Conservation (phyloP, 1,140 invertebrate species). For the Drosophila guanche region DNA sequence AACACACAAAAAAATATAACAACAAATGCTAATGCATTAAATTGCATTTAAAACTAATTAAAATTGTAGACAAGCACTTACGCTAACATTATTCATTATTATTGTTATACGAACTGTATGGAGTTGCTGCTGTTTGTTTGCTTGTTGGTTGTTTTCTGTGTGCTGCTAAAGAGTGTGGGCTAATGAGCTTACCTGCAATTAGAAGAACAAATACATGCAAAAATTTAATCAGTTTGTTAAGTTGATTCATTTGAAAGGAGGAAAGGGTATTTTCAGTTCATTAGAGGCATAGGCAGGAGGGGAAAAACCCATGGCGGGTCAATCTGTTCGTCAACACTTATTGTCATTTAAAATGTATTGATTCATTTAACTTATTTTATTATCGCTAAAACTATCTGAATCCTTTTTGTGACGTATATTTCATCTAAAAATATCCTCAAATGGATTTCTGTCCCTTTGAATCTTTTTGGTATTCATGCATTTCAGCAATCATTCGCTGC, state of each 20-base stretch:
- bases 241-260: slow-evolving; percentile 8
- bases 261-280: slow-evolving; percentile 19
- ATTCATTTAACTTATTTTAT: too few species aligned
- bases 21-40: slow-evolving; percentile 56
- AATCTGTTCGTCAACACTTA: slow-evolving; percentile 10
- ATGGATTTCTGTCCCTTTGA: too few species aligned
- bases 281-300: slow-evolving; percentile 4
- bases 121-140: slow-evolving; percentile 20
- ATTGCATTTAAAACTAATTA: slow-evolving; percentile 77
- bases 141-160: slow-evolving; percentile 22
- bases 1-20: slow-evolving; percentile 12
- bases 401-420: too few species aligned
- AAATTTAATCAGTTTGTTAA: slow-evolving; percentile 46
- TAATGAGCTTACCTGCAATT: slow-evolving; percentile 81
- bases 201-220: slow-evolving; percentile 62
- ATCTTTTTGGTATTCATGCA: slow-evolving; percentile 21
- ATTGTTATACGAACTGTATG: slow-evolving; percentile 6
- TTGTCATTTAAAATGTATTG: slow-evolving; percentile 13
- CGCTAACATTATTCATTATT: slow-evolving; percentile 46
- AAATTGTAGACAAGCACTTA: slow-evolving; percentile 78
- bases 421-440: too few species aligned
- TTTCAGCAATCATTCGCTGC: slow-evolving; percentile 20
- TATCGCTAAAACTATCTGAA: too few species aligned
- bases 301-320: background rate
- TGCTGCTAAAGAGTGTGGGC: slow-evolving; percentile 47